Base-by-base conservation (phyloP, 1,140 invertebrate genomes). In the Cydia pomonella region DNA sequence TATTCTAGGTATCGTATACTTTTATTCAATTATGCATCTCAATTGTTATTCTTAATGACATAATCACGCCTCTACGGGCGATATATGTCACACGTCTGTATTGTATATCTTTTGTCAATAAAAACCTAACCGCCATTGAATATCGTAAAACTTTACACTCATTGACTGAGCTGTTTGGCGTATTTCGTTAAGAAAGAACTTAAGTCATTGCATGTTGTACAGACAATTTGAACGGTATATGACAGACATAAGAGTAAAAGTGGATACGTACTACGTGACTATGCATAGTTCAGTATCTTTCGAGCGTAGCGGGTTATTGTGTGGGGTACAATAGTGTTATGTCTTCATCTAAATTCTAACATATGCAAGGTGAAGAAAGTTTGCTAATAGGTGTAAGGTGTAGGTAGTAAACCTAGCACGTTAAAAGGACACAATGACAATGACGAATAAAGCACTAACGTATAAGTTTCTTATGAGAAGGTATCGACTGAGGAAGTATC, bases 301-400 rank as follows among this genome's bases (percentile, higher is more conserved):
- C 12, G 3, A 53, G 50, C 50, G 16, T 53, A 53, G 7, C 50
- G 50, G 13, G 50, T 53, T 53, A 53, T 53, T 53, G 50, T 53
- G 50, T 53, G 50, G 50, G 50, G 50, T 4, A 53, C 50, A 53
- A 53, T 53, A 53, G 50, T 53, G 50, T 53, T 53, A 47, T 47
- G 50, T 53, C 50, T 53, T 53, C n/a, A 53, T 53, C 50, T 53
- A 53, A 18, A 53, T 53, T 53, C 50, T 53, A 53, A 53, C 50
- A 53, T 53, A 53, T 53, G 50, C 50, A 53, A 53, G 50, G 50
- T 47, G 44, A 53, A 18, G 50, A 53, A 18, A 53, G 50, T 53
- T 53, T 7, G 50, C 50, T 53, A 53, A 53, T 50, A n/a, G 50
- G 50, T 21, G 50, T 53, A n/a, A 53, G 50, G 50, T 53, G 50